Percentiles rank a stretch among this genome's conserved stretches.
Conservation (phyloP, 2,113 vertebrate species). For the Aldabrachelys gigantea region DNA sequence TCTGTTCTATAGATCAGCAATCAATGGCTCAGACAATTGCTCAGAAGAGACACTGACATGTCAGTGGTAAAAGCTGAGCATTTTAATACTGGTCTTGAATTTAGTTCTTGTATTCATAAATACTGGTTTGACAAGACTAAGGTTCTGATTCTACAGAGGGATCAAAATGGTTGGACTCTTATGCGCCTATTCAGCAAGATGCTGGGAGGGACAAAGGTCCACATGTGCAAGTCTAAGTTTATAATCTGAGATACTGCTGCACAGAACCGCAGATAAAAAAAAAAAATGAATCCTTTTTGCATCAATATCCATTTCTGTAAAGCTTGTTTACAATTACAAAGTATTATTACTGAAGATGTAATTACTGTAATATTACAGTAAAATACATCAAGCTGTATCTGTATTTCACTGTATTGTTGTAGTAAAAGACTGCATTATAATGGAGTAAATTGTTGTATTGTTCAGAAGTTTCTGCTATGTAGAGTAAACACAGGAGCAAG, state of each 20-base stretch:
- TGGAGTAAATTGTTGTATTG: too few relatives aligned
- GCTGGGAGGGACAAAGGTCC: neutral
- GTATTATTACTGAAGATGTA: neutral
- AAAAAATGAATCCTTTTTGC: neutral
- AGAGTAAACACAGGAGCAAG: too few relatives aligned
- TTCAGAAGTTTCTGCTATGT: too few relatives aligned
- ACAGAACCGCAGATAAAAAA: neutral
- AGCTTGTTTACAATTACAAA: too few relatives aligned
- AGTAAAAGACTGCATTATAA: too few relatives aligned
- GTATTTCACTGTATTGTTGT: neutral
- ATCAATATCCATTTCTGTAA: neutral
- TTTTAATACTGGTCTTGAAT: neutral
- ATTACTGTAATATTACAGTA: neutral
- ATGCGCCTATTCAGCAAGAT: neutral
- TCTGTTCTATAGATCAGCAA: neutral
- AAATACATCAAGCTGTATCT: neutral
- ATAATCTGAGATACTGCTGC: neutral
- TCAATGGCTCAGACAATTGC: neutral
- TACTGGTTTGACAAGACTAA: neutral
- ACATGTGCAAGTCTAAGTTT: neutral
- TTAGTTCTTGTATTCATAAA: neutral
- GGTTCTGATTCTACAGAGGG: neutral
- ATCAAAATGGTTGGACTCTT: neutral
- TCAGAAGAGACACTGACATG: neutral
- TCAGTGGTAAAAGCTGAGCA: neutral